Evolutionary conservation across 2,888 invertebrate species (phyloP).

Genomic region (Gisinianus flammeolus): DNA sequence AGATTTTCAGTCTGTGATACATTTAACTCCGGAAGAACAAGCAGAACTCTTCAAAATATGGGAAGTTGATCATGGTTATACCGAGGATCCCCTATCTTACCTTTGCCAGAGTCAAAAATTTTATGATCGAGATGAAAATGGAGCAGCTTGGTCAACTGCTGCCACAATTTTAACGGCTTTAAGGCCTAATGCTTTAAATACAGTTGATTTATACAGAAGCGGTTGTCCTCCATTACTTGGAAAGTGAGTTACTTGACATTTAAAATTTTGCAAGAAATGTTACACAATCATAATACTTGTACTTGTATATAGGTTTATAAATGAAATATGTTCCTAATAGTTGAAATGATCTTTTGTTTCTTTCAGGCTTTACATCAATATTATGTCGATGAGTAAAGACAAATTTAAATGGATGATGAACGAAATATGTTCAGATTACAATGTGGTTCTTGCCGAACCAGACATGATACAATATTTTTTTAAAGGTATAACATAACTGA

Average conservation of each 20-base stretch:
- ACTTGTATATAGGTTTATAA: neutral
- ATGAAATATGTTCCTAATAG: too few relatives aligned
- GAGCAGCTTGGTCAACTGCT: constrained; percentile 54
- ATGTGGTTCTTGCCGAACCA: constrained; percentile 52
- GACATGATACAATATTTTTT: constrained; percentile 70
- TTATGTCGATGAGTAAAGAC: constrained; percentile 24
- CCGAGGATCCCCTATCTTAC: constrained; percentile 43
- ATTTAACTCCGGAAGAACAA: constrained; percentile 49
- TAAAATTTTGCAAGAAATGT: neutral
- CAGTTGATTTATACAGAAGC: constrained; percentile 46
- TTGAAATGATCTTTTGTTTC: too few relatives aligned
- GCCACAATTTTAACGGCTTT: constrained; percentile 49
- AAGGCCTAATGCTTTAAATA: constrained; percentile 37
- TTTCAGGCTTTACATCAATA: constrained; percentile 43
- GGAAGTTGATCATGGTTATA: constrained; percentile 55
- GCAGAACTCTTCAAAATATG: constrained; percentile 52
- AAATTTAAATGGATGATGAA: constrained; percentile 39
- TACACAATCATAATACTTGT: too few relatives aligned
- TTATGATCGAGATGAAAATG: constrained; percentile 47
- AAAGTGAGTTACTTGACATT: constrained; percentile 43
- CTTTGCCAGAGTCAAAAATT: constrained; percentile 46
- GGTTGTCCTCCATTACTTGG: constrained; percentile 51
- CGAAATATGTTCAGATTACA: constrained; percentile 29
- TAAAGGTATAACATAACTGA: constrained; percentile 65
- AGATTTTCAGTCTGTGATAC: constrained; percentile 53